Evolutionary conservation across 2,113 vertebrate species (phyloP), one percentile per base, ranked within the genome.

Genomic region (Ptyas mucosa): DNA sequence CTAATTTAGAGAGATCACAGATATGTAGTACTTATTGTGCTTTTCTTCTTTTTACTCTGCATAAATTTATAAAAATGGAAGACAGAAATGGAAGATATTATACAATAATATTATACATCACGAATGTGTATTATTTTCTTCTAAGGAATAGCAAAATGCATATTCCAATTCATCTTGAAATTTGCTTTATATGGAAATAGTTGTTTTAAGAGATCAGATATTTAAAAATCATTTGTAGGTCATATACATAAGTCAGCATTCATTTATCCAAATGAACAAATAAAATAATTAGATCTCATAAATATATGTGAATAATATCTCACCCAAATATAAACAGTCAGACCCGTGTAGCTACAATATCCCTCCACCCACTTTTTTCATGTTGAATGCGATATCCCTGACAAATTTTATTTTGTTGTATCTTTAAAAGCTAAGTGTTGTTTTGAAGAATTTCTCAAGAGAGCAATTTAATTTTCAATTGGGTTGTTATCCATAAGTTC

Each of bases 1-100:
- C 89, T 89, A 95, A 95, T 96, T 96, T 93, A 95, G 92, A 94
- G 89, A 81, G 64, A 93, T 39, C 90, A 95, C 94, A 94, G 91
- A 94, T 96, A 96, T 93, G 86, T 96, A 58, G 61, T 69, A 96
- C 92, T 94, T 88, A 15, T 69, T 91, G 92, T 85, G 43, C 92
- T 57, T 96, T 95, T 90, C 54, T 55, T 95, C 93, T 39, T 90
- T 94, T 90, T 88, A 49, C 21, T 39, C 7, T 29, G 43, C 64
- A 5, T 61, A 58, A 89, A 81, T 61, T 93, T 92, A 75, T 87
- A 46, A 53, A 92, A 93, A 93, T 9, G 43, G 15, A 81, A 91
- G 88, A 51, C 88, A 54, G 49, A 92, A 93, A 93, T 9, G 34
- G 15, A 86, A 90, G 89, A 51, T 92, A 46, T 89, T 89, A 88